These are phyloP conservation scores for Acleris literana DNA, from an alignment of 2,888 invertebrate genomes.

Conservation along the genomic window DNA sequence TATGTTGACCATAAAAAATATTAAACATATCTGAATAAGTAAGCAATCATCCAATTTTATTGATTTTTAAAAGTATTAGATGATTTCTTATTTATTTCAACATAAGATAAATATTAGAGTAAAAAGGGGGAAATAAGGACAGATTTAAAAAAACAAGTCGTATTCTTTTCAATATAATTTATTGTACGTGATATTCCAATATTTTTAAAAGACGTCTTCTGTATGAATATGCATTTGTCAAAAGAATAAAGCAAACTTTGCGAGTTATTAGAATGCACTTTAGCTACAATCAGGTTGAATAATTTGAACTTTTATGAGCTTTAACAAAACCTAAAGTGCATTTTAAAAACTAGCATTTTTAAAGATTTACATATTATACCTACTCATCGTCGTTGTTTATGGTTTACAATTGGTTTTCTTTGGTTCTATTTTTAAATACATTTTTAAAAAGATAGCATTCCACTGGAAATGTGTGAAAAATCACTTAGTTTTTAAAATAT, in stretches of 20 bases:
- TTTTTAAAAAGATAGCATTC: constrained; percentile 10
- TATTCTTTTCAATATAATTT: constrained; percentile 22
- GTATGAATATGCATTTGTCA: neutral
- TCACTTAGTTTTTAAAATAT: neutral
- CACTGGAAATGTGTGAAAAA: neutral
- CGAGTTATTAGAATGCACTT: too few species aligned
- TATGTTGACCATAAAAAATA: too few species aligned
- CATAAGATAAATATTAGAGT: too few species aligned
- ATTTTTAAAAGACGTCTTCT: constrained; percentile 1
- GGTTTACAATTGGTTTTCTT: constrained; percentile 37
- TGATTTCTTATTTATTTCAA: too few species aligned
- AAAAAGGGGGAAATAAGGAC: too few species aligned
- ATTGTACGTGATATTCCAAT: constrained; percentile 31
- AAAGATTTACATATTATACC: neutral
- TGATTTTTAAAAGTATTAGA: too few species aligned
- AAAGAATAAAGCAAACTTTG: too few species aligned
- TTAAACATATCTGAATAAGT: too few species aligned
- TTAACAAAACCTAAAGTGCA: neutral
- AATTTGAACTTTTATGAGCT: too few species aligned
- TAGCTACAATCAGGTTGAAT: too few species aligned
- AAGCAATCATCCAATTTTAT: too few species aligned
- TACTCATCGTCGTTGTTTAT: neutral
- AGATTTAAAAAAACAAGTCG: neutral
- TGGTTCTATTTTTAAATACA: constrained; percentile 41
- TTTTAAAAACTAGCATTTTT: neutral